phyloP scores from a whole-genome alignment of 2,113 vertebrate species.

The Onychostruthus taczanowskii region DNA sequence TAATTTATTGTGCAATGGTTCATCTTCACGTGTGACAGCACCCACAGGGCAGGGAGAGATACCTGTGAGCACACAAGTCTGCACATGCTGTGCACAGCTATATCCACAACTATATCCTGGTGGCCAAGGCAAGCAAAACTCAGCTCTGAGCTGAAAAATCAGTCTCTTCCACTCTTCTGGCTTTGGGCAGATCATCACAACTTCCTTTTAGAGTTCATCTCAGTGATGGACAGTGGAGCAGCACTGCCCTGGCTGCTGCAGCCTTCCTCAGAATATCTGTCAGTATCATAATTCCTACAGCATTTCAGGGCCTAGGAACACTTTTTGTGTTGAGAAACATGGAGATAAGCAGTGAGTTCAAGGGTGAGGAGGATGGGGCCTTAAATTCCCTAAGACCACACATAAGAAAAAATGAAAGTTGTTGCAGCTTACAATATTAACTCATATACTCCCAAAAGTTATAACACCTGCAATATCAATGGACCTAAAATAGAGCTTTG shows the following conservation, averaged over 20 bases:
- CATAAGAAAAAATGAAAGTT: neutral
- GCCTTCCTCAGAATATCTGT: neutral
- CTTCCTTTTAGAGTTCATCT: neutral
- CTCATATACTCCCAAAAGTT: neutral
- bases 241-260: neutral
- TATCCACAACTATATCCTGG: fast-evolving
- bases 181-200: neutral
- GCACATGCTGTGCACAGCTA: fast-evolving
- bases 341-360: neutral
- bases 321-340: neutral
- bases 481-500: neutral
- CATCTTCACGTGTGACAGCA: neutral
- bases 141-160: neutral
- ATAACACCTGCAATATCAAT: neutral
- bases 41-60: neutral
- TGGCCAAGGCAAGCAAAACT: neutral
- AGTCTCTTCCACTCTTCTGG: neutral
- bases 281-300: neutral
- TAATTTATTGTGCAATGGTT: neutral
- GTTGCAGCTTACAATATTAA: neutral
- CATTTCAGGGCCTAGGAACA: neutral
- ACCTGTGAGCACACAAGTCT: fast-evolving
- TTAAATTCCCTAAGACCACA: neutral
- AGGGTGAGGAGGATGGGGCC: neutral
- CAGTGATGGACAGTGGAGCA: neutral